phyloP scores from a whole-genome alignment of 2,888 invertebrate species.

The Mythimna pallens region DNA sequence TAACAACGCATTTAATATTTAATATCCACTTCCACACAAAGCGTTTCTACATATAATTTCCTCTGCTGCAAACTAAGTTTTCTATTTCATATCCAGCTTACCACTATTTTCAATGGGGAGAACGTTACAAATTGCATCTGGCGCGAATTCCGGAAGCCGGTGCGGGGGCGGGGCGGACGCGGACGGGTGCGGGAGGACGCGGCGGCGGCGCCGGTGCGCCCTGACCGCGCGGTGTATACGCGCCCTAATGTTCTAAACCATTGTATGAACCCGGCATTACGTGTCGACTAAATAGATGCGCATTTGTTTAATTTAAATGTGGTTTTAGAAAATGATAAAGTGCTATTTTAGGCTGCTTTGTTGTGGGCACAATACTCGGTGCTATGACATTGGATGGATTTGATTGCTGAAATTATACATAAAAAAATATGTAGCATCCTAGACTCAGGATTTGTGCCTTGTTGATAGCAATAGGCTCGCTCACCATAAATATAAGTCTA shows the following conservation, averaged over 20 bases:
- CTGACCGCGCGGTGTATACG: slow-evolving; percentile 62
- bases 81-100: slow-evolving; percentile 57
- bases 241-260: slow-evolving; percentile 55
- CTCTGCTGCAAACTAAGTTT: slow-evolving; percentile 51
- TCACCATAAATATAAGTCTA: no score
- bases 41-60: slow-evolving; percentile 47
- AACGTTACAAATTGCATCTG: slow-evolving; percentile 70
- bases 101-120: slow-evolving; percentile 51
- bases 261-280: slow-evolving; percentile 27
- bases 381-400: background rate
- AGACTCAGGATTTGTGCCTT: no score
- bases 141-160: slow-evolving; percentile 70
- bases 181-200: slow-evolving; percentile 61
- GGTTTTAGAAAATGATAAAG: background rate
- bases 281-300: background rate
- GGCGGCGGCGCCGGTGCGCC: slow-evolving; percentile 65
- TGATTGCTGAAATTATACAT: background rate
- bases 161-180: slow-evolving; percentile 47
- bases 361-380: background rate
- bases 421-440: no score
- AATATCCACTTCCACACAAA: slow-evolving; percentile 17
- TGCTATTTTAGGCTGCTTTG: background rate
- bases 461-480: no score
- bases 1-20: slow-evolving; percentile 18
- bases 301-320: slow-evolving; percentile 20